phyloP scores from a whole-genome alignment of 64 coral and sea anemone genomes.

The Astreopora myriophthalma region DNA sequence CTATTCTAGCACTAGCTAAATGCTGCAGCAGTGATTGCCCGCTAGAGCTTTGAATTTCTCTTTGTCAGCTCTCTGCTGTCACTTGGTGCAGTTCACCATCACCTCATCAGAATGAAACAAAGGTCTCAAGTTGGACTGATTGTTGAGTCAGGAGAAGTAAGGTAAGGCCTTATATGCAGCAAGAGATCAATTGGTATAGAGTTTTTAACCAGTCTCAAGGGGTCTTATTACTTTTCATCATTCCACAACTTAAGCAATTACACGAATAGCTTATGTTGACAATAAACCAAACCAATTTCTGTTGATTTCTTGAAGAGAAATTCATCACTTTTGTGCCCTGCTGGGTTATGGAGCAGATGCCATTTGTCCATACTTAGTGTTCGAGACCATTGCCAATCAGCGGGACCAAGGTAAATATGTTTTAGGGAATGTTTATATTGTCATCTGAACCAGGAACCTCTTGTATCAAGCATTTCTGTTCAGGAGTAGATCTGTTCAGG shows the following conservation, averaged over 20 bases:
- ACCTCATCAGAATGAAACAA: conserved; percentile 94
- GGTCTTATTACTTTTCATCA: too few species aligned
- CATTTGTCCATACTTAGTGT: conserved; percentile 90
- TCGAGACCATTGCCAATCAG: conserved; percentile 85
- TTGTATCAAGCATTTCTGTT: too few species aligned
- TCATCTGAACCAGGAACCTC: too few species aligned
- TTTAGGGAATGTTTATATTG: neutral
- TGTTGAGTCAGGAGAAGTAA: conserved; percentile 87
- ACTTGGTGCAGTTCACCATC: conserved; percentile 90
- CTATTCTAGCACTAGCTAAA: too few species aligned
- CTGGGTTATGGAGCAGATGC: conserved; percentile 91
- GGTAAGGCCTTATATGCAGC: conserved; percentile 26
- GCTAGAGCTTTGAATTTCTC: too few species aligned
- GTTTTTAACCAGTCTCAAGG: too few species aligned
- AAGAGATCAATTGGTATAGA: too few species aligned
- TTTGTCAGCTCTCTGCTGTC: conserved; percentile 78
- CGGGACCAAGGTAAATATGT: conserved; percentile 74
- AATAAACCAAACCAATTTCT: too few species aligned
- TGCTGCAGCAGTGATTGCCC: too few species aligned
- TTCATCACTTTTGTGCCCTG: conserved; percentile 92
- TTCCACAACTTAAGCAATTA: too few species aligned
- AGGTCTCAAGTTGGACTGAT: conserved; percentile 85
- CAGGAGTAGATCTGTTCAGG: too few species aligned
- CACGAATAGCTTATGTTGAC: too few species aligned
- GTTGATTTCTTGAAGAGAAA: conserved; percentile 59